A percentile compares a stretch with the other conserved stretches of the same genome.
Evolutionary conservation across 2,888 invertebrate species (phyloP).

Genomic region (Piscicola geometra): DNA sequence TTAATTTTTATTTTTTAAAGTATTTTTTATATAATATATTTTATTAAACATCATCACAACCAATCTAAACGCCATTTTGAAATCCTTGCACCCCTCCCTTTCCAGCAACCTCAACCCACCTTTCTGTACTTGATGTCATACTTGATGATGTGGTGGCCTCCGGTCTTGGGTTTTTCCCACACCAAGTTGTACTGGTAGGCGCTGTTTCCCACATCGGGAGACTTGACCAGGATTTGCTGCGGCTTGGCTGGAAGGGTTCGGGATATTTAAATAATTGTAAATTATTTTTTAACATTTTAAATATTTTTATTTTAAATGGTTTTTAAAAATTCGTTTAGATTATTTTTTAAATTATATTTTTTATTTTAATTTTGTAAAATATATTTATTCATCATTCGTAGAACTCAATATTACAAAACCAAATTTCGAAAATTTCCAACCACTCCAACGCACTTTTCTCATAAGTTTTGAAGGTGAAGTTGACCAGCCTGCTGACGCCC

Average conservation of each 20-base stretch:
- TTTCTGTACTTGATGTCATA: constrained; percentile 43
- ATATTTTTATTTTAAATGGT: neutral
- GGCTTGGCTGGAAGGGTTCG: constrained; percentile 43
- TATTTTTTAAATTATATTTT: no score
- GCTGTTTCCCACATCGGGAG: constrained; percentile 34
- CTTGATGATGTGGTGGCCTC: constrained; percentile 44
- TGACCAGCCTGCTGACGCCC: neutral
- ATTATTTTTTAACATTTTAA: no score
- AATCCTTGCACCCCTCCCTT: neutral
- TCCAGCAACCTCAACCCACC: constrained; percentile 39
- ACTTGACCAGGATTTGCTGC: constrained; percentile 37
- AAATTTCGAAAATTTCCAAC: neutral
- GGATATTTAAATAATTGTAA: no score
- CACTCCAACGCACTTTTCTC: constrained; percentile 13
- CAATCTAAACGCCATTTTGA: neutral
- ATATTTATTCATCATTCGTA: neutral
- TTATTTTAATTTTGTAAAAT: no score
- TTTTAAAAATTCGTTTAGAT: no score
- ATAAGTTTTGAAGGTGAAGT: constrained; percentile 5
- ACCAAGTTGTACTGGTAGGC: constrained; percentile 38
- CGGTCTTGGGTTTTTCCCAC: constrained; percentile 46
- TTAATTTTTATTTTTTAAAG: no score
- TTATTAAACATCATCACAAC: neutral
- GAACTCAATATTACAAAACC: neutral
- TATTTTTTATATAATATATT: neutral